These are phyloP conservation scores for Catalaphyllia jardinei DNA, from an alignment of 64 coral and sea anemone genomes.

Conservation along the genomic window DNA sequence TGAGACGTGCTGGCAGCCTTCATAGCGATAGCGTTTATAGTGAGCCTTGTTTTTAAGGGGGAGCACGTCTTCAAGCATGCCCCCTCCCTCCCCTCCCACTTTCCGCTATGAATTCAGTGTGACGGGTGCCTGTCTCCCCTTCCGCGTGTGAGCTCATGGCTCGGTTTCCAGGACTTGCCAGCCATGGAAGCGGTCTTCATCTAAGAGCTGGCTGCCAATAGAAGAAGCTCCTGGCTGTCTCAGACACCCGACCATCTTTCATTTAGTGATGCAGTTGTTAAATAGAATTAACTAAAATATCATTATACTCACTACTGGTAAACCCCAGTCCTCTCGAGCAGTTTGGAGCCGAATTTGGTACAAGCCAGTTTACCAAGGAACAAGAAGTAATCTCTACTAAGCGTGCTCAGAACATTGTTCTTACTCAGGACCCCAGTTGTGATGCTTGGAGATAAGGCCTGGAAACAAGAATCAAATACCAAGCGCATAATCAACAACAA, in stretches of 20 bases:
- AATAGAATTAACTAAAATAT: neutral
- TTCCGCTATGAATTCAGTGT: too few relatives aligned
- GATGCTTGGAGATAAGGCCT: conserved; percentile 75
- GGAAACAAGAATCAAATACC: neutral
- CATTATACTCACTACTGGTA: conserved; percentile 89
- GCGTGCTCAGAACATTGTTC: conserved; percentile 75
- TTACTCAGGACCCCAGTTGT: conserved; percentile 77
- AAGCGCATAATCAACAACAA: neutral
- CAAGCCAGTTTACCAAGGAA: conserved; percentile 95
- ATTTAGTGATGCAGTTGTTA: neutral
- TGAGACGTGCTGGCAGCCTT: too few relatives aligned
- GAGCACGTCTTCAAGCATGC: too few relatives aligned
- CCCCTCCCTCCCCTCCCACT: too few relatives aligned
- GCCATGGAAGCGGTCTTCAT: too few relatives aligned
- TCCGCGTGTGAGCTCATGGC: too few relatives aligned
- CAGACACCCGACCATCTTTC: neutral
- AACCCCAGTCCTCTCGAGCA: conserved; percentile 84
- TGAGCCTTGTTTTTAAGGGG: too few relatives aligned
- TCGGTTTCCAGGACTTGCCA: too few relatives aligned
- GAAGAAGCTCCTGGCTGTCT: neutral
- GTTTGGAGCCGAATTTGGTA: conserved; percentile 70
- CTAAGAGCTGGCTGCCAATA: too few relatives aligned
- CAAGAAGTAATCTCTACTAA: conserved; percentile 90
- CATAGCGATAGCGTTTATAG: too few relatives aligned
- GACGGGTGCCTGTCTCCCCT: too few relatives aligned